Conservation (phyloP, 2,113 vertebrate species). For the Centropus unirufus region DNA sequence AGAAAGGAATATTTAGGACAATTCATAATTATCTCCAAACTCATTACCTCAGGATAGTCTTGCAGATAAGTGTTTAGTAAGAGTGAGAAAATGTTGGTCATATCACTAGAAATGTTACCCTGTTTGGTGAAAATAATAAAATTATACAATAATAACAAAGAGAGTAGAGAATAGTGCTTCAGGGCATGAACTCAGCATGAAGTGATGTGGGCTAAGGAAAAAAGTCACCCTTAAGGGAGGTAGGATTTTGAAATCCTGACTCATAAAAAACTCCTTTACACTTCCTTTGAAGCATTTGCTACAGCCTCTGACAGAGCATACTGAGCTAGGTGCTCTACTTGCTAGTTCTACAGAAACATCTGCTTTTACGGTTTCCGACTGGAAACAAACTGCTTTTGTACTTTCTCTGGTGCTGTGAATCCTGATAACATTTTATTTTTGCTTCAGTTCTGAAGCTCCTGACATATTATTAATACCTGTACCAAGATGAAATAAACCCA, state of each 20-base stretch:
- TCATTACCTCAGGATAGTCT: neutral
- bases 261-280: neutral
- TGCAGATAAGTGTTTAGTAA: neutral
- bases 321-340: neutral
- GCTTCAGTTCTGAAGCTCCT: neutral
- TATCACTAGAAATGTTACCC: neutral
- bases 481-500: neutral
- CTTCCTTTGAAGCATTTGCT: neutral
- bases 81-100: neutral
- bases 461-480: rapidly evolving
- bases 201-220: neutral
- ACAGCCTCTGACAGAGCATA: neutral
- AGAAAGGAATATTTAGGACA: neutral
- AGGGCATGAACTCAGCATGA: neutral
- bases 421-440: neutral
- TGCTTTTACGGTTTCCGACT: neutral
- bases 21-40: neutral
- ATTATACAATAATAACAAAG: neutral
- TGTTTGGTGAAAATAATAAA: neutral
- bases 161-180: neutral
- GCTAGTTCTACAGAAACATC: neutral
- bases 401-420: neutral
- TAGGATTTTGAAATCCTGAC: neutral
- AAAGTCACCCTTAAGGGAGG: neutral
- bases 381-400: neutral